Conservation (phyloP, 2,113 vertebrate species). For the Daboia siamensis region DNA sequence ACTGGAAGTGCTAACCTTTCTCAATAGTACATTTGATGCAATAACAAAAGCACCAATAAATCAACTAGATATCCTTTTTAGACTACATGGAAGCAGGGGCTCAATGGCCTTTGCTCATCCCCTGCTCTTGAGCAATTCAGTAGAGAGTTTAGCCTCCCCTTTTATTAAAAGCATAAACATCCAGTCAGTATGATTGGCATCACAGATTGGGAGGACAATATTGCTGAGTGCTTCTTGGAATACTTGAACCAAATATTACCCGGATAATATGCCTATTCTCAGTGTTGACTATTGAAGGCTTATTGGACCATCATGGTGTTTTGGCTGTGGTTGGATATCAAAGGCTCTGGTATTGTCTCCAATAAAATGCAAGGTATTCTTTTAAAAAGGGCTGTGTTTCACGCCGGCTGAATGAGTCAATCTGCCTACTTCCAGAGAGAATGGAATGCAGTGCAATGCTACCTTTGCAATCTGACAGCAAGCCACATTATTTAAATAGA, state of each 20-base stretch:
- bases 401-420: slow-evolving; percentile 35
- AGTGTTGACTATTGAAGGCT: slow-evolving; percentile 46
- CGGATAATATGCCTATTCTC: slow-evolving; percentile 41
- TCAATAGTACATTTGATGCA: slow-evolving; percentile 56
- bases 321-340: slow-evolving; percentile 56
- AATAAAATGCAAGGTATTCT: slow-evolving; percentile 39
- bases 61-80: slow-evolving; percentile 56
- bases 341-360: slow-evolving; percentile 56
- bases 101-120: slow-evolving; percentile 29
- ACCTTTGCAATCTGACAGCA: slow-evolving; percentile 36
- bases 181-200: slow-evolving; percentile 26
- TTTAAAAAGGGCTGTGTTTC: slow-evolving; percentile 42
- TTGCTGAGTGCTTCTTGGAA: slow-evolving; percentile 43
- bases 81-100: slow-evolving; percentile 31
- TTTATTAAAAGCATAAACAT: slow-evolving; percentile 41
- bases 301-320: slow-evolving; percentile 57
- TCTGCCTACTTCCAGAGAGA: slow-evolving; percentile 34
- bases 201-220: slow-evolving; percentile 43
- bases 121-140: slow-evolving; percentile 23
- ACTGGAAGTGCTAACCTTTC: slow-evolving; percentile 36
- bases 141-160: neutral
- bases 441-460: slow-evolving; percentile 4
- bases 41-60: slow-evolving; percentile 55
- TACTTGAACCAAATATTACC: slow-evolving; percentile 41
- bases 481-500: slow-evolving; percentile 26